A percentile compares a stretch with the other conserved stretches of the same genome.
Evolutionary conservation across 2,113 vertebrate genomes (phyloP).

Genomic region (Syngnathus typhle): DNA sequence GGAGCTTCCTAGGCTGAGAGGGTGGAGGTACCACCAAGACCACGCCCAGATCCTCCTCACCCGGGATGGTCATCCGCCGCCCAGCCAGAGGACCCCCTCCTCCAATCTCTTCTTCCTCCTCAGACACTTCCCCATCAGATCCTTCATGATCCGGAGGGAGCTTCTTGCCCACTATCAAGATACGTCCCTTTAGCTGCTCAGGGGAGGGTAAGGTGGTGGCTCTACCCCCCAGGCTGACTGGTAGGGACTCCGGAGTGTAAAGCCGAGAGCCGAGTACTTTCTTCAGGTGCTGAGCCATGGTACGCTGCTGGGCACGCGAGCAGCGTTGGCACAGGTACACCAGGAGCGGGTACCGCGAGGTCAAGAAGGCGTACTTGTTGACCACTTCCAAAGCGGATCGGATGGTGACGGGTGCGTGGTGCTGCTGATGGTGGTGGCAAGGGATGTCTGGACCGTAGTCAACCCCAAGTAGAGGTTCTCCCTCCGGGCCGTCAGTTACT

Average conservation of each 20-base stretch:
- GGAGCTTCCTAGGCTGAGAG: slow-evolving; percentile 76
- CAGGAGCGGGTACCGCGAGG: slow-evolving; percentile 88
- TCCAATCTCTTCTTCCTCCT: slow-evolving; percentile 93
- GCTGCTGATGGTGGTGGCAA: slow-evolving; percentile 68
- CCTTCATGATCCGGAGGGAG: slow-evolving; percentile 73
- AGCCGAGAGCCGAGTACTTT: slow-evolving; percentile 82
- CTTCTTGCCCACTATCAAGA: slow-evolving; percentile 90
- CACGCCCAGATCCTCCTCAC: slow-evolving; percentile 73
- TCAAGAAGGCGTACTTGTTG: slow-evolving; percentile 87
- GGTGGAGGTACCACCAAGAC: slow-evolving; percentile 74
- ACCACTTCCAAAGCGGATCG: slow-evolving; percentile 86
- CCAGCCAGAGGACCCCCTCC: slow-evolving; percentile 73
- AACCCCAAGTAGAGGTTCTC: slow-evolving; percentile 88
- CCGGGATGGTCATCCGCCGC: slow-evolving; percentile 72
- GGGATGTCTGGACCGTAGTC: slow-evolving; percentile 71
- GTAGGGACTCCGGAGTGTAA: slow-evolving; percentile 75
- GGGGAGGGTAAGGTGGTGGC: slow-evolving; percentile 80
- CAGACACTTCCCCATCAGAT: slow-evolving; percentile 88
- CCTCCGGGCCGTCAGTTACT: slow-evolving; percentile 86
- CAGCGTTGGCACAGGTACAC: slow-evolving; percentile 90
- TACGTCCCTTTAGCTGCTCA: slow-evolving; percentile 84
- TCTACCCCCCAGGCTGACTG: slow-evolving; percentile 70
- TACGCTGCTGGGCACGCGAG: slow-evolving; percentile 82
- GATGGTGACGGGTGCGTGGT: slow-evolving; percentile 73
- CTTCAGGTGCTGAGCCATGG: slow-evolving; percentile 83